A percentile compares a stretch with the other conserved stretches of the same genome.
Evolutionary conservation across 2,888 invertebrate species (phyloP).

Genomic region (Electrophaes corylata): DNA sequence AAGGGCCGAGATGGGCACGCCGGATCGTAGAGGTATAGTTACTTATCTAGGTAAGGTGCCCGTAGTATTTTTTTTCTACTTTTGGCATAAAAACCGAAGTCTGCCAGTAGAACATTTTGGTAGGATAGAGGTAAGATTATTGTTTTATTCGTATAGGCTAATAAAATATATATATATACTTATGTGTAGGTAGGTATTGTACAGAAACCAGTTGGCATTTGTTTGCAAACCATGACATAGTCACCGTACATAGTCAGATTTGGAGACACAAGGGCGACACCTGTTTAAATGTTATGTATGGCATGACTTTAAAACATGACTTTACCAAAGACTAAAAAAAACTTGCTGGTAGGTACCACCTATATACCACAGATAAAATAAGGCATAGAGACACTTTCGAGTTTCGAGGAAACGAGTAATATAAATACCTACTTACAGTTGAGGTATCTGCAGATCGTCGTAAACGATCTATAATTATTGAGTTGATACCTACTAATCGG

Average conservation of each 20-base stretch:
- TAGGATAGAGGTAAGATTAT: background rate
- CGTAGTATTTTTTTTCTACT: too few species aligned
- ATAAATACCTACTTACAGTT: too few species aligned
- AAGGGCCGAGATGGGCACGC: too few species aligned
- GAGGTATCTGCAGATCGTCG: too few species aligned
- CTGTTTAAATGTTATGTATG: conserved; percentile 39
- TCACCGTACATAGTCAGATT: conserved; percentile 33
- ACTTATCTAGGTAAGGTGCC: too few species aligned
- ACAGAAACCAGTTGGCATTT: conserved; percentile 27
- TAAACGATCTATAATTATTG: too few species aligned
- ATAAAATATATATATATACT: background rate
- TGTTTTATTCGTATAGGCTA: background rate
- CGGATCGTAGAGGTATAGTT: too few species aligned
- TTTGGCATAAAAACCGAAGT: too few species aligned
- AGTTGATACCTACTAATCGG: too few species aligned
- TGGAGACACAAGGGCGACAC: conserved; percentile 39
- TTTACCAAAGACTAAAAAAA: background rate
- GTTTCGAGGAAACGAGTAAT: too few species aligned
- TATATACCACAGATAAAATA: too few species aligned
- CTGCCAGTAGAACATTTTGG: background rate
- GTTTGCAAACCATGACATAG: conserved; percentile 35
- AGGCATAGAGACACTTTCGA: too few species aligned
- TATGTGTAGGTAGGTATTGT: background rate
- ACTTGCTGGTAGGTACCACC: background rate
- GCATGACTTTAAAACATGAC: conserved; percentile 14